Base-by-base conservation (phyloP, 1,140 invertebrate species). In the Papilio polyxenes region DNA sequence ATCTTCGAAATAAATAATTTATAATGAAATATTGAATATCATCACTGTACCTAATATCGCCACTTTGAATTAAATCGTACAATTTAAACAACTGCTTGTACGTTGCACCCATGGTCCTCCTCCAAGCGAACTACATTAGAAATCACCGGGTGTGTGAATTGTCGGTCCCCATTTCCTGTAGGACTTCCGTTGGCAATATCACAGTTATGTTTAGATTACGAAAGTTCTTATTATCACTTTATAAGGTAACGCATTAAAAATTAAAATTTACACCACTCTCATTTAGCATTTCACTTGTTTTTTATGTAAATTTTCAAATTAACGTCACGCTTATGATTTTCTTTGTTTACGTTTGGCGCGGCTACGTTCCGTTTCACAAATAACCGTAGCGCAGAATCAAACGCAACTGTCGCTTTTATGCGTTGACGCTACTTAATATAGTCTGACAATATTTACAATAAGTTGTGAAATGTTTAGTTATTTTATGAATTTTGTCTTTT, bases 71-170 rank as follows among this genome's bases (percentile, higher is more conserved):
- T 79, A 93, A 87, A 83, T 94, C 93, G 85, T 93, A 93, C 80
- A 94, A 86, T 87, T 92, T 92, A 83, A 94, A 94, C 74, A 93
- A 87, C 81, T 94, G 91, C 84, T 87, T 91, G 82, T 90, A 94
- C 81, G 89, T 86, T 75, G 91, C 89, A 83, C 91, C 92, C 92
- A 94, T 94, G 85, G 82, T 88, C 89, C 86, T 89, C 86, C 83
- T 86, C 87, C 87, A 82, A 86, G 81, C 80, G 88, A 89, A 87
- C 85, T 88, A 85, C 87, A 89, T 90, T 89, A 90, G 85, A 87
- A 89, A 84, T 90, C 90, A 88, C 83, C 86, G 81, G 84, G 86
- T 87, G 88, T 85, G 87, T 87, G 82, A 87, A 85, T 88, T 88
- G 87, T 88, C 87, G 82, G 87, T 87, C 87, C 89, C 87, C 89